Evolutionary conservation across 2,113 vertebrate species (phyloP), one percentile per base, ranked within the genome.

Genomic region (Odontesthes bonariensis): DNA sequence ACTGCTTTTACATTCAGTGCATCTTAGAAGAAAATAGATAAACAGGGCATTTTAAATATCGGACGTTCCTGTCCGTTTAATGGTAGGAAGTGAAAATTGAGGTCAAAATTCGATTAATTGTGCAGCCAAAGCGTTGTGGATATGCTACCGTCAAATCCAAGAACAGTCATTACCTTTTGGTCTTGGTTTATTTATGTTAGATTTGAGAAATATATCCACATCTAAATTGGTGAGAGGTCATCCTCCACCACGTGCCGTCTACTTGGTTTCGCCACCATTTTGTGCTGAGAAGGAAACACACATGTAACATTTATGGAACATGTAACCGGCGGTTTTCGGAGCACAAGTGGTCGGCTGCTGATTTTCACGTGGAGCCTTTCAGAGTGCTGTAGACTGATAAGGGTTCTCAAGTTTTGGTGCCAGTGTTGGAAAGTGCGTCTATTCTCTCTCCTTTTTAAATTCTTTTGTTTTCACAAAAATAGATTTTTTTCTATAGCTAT

Each of bases 341-440:
- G n/a, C 16, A 40, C 64, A 60, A 65, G 53, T 67, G 55, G 58
- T 32, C 59, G 20, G 33, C 60, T 64, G 19, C 57, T 57, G 57
- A 27, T 69, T 62, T 60, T 42, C 62, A 35, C 32, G 35, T 38
- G 58, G 13, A 10, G 46, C 64, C 20, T 32, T 3, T 27, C 17
- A 27, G 62, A 47, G 61, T 77, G 14, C 40, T 44, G 40, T 44
- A 44, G 69, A 27, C 14, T 10, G 6, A 31, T 76, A 56, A 35
- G 11, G 40, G 46, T 70, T 73, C 80, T 69, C 23, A 75, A 35
- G 32, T 65, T 40, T 57, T 38, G 22, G 22, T 19, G 38, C 32
- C 47, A 51, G 47, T 17, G 46, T 7, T 47, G 16, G 35, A 47
- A 19, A 47, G 46, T 40, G 35, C 54, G 22, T 69, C 44, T 75